Conservation (phyloP, 2,113 vertebrate species). For the Lamprotornis superbus region DNA sequence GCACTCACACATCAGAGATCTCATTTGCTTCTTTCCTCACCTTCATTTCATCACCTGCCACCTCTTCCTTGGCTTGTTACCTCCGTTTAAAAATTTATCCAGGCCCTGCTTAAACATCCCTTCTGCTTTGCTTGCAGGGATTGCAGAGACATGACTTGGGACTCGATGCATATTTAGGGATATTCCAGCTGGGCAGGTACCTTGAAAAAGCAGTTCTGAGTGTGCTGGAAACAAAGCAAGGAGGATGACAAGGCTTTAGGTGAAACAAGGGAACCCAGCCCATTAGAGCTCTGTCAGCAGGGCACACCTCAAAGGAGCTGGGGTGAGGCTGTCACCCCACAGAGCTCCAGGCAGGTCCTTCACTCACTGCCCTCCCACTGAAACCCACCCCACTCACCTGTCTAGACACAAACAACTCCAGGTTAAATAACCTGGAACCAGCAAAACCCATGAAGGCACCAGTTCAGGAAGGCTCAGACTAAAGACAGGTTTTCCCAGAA, state of each 20-base stretch:
- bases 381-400: background rate
- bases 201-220: conserved; percentile 30
- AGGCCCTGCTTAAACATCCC: background rate
- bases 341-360: background rate
- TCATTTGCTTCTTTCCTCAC: background rate
- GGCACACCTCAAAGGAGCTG: background rate
- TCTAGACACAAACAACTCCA: background rate
- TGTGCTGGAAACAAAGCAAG: background rate
- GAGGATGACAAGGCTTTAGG: background rate
- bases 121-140: accelerated
- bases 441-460: background rate
- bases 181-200: conserved; percentile 29
- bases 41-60: background rate
- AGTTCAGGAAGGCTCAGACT: background rate
- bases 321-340: accelerated
- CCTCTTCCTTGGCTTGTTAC: background rate
- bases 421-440: background rate
- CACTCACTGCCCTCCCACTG: background rate
- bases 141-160: background rate
- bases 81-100: background rate
- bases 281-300: background rate
- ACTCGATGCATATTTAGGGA: background rate
- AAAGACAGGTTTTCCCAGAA: background rate
- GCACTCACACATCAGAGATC: background rate
- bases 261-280: background rate